These are phyloP conservation scores for Allobates femoralis DNA, from an alignment of 2,797 vertebrate genomes.

Conservation along the genomic window DNA sequence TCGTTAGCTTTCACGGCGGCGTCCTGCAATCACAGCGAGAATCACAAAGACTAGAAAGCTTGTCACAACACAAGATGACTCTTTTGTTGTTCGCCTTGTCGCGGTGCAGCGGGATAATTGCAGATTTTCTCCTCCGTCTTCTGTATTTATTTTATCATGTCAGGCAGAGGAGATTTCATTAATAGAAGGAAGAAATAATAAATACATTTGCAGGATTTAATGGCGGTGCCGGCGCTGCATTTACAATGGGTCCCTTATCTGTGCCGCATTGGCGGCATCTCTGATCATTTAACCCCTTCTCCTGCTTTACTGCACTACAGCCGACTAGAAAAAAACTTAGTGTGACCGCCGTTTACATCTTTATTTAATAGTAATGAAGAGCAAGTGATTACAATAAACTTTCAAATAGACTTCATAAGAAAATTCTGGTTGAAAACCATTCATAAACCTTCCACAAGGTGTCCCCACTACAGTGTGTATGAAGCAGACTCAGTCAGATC, in stretches of 20 bases:
- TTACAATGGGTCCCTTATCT: neutral
- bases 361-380: too few species aligned
- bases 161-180: conserved; percentile 36
- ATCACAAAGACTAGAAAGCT: conserved; percentile 52
- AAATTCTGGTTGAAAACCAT: too few species aligned
- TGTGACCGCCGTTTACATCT: too few species aligned
- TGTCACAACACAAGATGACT: conserved; percentile 50
- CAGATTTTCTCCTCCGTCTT: conserved; percentile 25
- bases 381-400: too few species aligned
- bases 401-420: too few species aligned
- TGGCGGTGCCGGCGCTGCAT: neutral
- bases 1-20: conserved; percentile 26
- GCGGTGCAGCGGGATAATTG: conserved; percentile 50
- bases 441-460: too few species aligned
- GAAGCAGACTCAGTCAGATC: too few species aligned
- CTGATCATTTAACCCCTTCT: neutral
- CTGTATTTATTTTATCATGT: conserved; percentile 49
- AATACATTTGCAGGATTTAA: neutral
- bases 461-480: too few species aligned
- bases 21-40: conserved; percentile 54
- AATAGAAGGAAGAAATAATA: conserved; percentile 1
- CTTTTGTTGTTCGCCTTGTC: conserved; percentile 55
- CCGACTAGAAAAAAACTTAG: too few species aligned
- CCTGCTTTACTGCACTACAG: neutral
- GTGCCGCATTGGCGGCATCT: too few species aligned